Base-by-base conservation (phyloP, 2,113 vertebrate species). In the Leucopsar rothschildi region DNA sequence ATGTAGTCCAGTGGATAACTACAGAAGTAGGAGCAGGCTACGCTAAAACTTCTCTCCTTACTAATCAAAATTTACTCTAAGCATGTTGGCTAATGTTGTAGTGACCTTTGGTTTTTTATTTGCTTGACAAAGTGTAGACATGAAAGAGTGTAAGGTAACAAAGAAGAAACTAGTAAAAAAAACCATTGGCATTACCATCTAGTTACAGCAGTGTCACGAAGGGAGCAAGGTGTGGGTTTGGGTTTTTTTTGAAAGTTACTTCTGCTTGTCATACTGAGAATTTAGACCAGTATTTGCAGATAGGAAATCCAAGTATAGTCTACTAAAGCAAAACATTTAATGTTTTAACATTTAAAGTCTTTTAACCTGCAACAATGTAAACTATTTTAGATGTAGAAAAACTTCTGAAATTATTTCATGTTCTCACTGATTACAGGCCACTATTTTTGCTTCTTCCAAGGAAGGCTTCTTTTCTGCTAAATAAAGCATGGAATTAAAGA, bases 21-120 rank as follows among this genome's bases (percentile, higher is more conserved):
- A n/a, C 6, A 0, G 0, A 1, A 42, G 20, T 27, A 77, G 37
- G 16, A 59, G 39, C 15, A 65, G 19, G 11, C 27, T 55, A 0
- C 15, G 10, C 18, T 1, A 4, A 35, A 80, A 14, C 7, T 55
- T 53, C 14, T 61, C 27, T 17, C n/a, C 49, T 84, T 76, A 56
- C 8, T 17, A 39, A 21, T 66, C 15, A 53, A 44, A 63, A 55
- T 23, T 60, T 39, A 19, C 1, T 37, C 28, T 49, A 44, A 50
- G 19, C 11, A 5, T 5, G 9, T 65, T 69, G 33, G 12, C 16
- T 45, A 4, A 42, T 63, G 6, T 63, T 82, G 17, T 22, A 45
- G 22, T 35, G n/a, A 39, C 12, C 5, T 7, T 45, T 87, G 3
- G 0, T 12, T 15, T 44, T 57, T 57, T 45, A 47, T 6, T 10